Percentiles rank a stretch among this genome's conserved stretches.
phyloP scores from a whole-genome alignment of 1,140 invertebrate genomes.

The Zophobas atratus region DNA sequence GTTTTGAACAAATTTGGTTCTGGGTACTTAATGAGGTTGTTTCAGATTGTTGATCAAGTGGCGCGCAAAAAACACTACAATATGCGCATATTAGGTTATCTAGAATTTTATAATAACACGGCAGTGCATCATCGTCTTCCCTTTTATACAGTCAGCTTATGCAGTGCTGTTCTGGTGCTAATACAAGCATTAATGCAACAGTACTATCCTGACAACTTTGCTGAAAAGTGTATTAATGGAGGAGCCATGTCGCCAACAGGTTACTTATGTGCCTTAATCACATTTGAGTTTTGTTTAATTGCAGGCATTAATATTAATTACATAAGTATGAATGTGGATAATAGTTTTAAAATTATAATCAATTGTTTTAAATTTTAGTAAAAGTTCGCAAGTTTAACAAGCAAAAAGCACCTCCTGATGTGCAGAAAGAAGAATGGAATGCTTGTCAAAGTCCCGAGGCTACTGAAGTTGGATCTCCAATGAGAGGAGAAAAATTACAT shows the following conservation, averaged over 20 bases:
- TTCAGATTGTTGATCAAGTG: constrained; percentile 73
- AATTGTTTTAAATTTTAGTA: constrained; percentile 65
- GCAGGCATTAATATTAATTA: constrained; percentile 72
- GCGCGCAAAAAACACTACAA: constrained; percentile 73
- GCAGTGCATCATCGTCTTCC: constrained; percentile 74
- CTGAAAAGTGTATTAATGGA: constrained; percentile 72
- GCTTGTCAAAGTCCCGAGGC: constrained; percentile 69
- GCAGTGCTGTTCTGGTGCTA: constrained; percentile 74
- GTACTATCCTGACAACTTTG: constrained; percentile 74
- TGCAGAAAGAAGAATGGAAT: constrained; percentile 73
- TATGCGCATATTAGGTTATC: constrained; percentile 75
- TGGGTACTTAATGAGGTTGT: constrained; percentile 24
- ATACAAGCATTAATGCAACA: constrained; percentile 76
- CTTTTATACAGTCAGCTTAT: constrained; percentile 76
- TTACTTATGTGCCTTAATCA: constrained; percentile 73
- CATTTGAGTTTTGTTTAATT: constrained; percentile 73
- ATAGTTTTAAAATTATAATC: neutral
- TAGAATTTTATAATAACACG: constrained; percentile 78
- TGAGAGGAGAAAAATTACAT: constrained; percentile 71
- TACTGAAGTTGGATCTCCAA: constrained; percentile 73
- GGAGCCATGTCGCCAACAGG: constrained; percentile 73
- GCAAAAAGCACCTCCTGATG: constrained; percentile 71
- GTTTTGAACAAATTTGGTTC: constrained; percentile 17
- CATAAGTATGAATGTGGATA: constrained; percentile 71
- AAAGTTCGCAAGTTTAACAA: constrained; percentile 75